A percentile compares a stretch with the other conserved stretches of the same genome.
Evolutionary conservation across 1,140 invertebrate genomes (phyloP).

Genomic region (Anadara kagoshimensis): DNA sequence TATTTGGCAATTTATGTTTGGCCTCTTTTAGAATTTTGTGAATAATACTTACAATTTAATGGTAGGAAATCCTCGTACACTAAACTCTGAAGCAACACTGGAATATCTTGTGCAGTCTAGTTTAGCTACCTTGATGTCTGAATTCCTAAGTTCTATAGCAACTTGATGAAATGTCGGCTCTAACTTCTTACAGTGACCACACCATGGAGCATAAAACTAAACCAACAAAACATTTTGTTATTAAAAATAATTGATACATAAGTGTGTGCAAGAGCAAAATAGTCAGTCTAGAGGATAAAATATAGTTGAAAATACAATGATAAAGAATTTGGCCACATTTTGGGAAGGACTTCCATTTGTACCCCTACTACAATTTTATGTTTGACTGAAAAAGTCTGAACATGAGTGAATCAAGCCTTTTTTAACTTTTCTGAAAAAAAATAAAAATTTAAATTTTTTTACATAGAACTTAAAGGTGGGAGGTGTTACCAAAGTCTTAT

Average conservation of each 20-base stretch:
- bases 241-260: not conserved
- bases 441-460: too few species aligned
- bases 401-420: not conserved
- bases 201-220: slow-evolving; percentile 99
- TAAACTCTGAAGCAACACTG: slow-evolving; percentile 88
- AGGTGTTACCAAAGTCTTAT: too few species aligned
- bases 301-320: not conserved
- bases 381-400: not conserved
- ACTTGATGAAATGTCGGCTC: slow-evolving; percentile 95
- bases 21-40: too few species aligned
- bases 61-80: slow-evolving; percentile 93
- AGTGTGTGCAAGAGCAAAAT: not conserved
- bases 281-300: not conserved
- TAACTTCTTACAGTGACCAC: slow-evolving; percentile 97
- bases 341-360: too few species aligned
- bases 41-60: slow-evolving; percentile 99
- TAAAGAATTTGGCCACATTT: not conserved
- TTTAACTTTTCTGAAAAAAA: too few species aligned
- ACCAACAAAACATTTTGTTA: slow-evolving; percentile 37
- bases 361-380: slow-evolving; percentile 6
- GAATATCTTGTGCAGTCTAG: slow-evolving; percentile 95
- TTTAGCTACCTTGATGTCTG: slow-evolving; percentile 81
- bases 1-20: too few species aligned
- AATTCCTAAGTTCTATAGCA: slow-evolving; percentile 83
- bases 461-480: too few species aligned